These are phyloP conservation scores for Hemithea aestivaria DNA, from an alignment of 2,888 invertebrate species.

Conservation along the genomic window DNA sequence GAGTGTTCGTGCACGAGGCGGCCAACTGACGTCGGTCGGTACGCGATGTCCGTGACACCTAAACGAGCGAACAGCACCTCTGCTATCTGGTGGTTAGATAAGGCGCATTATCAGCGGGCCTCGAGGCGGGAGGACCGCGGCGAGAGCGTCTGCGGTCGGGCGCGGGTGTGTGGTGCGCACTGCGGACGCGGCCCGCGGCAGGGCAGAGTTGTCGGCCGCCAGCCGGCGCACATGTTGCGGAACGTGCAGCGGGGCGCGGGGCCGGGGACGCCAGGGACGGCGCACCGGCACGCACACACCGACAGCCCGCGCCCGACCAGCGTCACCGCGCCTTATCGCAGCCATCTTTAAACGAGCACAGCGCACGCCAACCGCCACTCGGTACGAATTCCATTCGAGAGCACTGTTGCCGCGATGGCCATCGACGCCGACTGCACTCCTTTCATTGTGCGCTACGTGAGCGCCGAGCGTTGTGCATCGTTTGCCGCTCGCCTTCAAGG, in stretches of 20 bases:
- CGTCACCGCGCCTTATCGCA: constrained; percentile 75
- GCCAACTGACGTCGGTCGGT: constrained; percentile 41
- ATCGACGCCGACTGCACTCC: constrained; percentile 59
- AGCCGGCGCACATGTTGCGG: constrained; percentile 71
- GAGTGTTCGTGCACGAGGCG: constrained; percentile 52
- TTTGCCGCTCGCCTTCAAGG: constrained; percentile 54
- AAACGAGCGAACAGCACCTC: constrained; percentile 73
- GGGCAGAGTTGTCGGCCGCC: constrained; percentile 33
- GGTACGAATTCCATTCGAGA: constrained; percentile 70
- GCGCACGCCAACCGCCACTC: constrained; percentile 69
- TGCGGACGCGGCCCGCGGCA: constrained; percentile 39
- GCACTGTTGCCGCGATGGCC: constrained; percentile 54
- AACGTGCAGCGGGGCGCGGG: constrained; percentile 56
- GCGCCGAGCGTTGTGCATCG: constrained; percentile 41
- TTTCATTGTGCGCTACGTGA: constrained; percentile 53
- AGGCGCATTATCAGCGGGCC: constrained; percentile 66
- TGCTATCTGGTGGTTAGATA: constrained; percentile 75
- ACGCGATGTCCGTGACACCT: constrained; percentile 71
- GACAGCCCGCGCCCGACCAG: constrained; percentile 68
- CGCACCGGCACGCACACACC: constrained; percentile 66
- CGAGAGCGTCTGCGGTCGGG: constrained; percentile 50
- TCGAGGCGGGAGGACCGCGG: constrained; percentile 57
- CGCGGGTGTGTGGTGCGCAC: constrained; percentile 50
- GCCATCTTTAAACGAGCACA: constrained; percentile 76
- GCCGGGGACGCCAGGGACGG: constrained; percentile 60